Percentiles rank a stretch among this genome's conserved stretches.
phyloP scores from a whole-genome alignment of 2,888 invertebrate genomes.

The Thalpophila matura region DNA sequence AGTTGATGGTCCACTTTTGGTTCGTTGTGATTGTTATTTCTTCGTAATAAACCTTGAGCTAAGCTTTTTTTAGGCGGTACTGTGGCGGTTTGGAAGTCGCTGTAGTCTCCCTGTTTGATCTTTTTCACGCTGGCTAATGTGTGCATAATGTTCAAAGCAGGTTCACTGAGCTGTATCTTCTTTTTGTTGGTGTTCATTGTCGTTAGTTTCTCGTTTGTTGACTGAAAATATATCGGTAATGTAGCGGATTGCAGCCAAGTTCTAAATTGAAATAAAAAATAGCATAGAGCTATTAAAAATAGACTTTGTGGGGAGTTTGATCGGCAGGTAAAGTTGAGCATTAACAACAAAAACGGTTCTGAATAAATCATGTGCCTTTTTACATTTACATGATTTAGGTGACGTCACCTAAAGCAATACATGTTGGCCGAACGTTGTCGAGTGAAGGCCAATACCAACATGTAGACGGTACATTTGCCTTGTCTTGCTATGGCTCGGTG shows the following conservation, averaged over 20 bases:
- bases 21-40: conserved; percentile 80
- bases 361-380: too few relatives aligned
- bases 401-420: too few relatives aligned
- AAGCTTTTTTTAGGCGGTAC: conserved; percentile 82
- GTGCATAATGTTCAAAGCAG: conserved; percentile 91
- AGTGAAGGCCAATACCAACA: too few relatives aligned
- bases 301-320: too few relatives aligned
- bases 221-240: conserved; percentile 70
- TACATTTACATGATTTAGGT: too few relatives aligned
- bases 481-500: too few relatives aligned
- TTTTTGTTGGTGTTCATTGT: conserved; percentile 85
- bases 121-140: conserved; percentile 90
- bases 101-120: conserved; percentile 90
- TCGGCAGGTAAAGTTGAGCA: too few relatives aligned
- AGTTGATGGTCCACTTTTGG: conserved; percentile 77
- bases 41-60: conserved; percentile 84
- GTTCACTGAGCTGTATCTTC: conserved; percentile 88
- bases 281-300: not conserved
- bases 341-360: too few relatives aligned
- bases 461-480: too few relatives aligned
- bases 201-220: conserved; percentile 84
- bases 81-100: conserved; percentile 85
- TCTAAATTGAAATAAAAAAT: not conserved
- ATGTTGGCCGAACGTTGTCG: too few relatives aligned
- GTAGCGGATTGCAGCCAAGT: too few relatives aligned